phyloP scores from a whole-genome alignment of 2,797 vertebrate species.

The Melanotaenia pygmaea region DNA sequence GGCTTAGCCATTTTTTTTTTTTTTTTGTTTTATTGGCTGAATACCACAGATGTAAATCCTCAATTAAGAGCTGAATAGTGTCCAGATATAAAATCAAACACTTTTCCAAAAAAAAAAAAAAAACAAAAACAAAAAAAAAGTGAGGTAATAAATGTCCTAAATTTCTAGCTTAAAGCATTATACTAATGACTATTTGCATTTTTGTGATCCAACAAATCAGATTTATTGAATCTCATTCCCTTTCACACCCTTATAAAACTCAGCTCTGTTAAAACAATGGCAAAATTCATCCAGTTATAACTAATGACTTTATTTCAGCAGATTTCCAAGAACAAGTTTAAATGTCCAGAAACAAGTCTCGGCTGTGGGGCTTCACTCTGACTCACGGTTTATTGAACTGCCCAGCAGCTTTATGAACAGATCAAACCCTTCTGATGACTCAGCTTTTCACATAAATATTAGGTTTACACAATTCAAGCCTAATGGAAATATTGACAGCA shows the following conservation, averaged over 20 bases:
- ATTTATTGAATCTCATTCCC: background rate
- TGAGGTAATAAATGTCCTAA: background rate
- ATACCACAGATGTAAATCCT: background rate
- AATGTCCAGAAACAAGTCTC: conserved; percentile 11
- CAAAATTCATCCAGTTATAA: conserved; percentile 7
- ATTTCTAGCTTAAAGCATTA: background rate
- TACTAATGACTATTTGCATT: background rate
- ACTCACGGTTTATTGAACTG: conserved; percentile 44
- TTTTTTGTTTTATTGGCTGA: background rate
- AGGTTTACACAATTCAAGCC: conserved; percentile 21
- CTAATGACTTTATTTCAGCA: conserved; percentile 26
- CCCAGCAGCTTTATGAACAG: conserved; percentile 29
- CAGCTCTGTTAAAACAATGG: background rate
- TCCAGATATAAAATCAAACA: background rate
- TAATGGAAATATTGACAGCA: conserved; percentile 22
- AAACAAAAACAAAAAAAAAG: background rate
- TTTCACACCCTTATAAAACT: background rate
- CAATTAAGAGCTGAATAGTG: background rate
- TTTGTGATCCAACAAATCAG: background rate
- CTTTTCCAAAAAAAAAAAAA: background rate
- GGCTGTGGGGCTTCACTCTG: conserved; percentile 17
- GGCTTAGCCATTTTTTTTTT: background rate
- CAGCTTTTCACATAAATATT: conserved; percentile 44
- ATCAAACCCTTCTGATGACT: conserved; percentile 37
- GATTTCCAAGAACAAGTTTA: conserved; percentile 32